Evolutionary conservation across 2,113 vertebrate species (phyloP), one percentile per base, ranked within the genome.

Genomic region (Solenodon paradoxus): DNA sequence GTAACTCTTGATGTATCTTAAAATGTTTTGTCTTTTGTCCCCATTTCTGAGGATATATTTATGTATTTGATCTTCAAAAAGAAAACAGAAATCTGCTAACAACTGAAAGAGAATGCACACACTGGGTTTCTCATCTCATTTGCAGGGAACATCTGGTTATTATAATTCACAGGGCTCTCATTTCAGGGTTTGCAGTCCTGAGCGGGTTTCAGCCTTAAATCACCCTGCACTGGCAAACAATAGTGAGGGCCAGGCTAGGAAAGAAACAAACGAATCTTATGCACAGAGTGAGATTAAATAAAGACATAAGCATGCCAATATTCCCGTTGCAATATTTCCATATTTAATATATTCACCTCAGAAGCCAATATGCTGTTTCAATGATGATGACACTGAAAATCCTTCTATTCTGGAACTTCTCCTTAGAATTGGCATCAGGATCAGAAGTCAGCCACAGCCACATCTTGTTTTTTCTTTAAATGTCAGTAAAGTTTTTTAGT

Each of bases 61-160:
- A 98, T 98, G 97, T 97, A 96, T 97, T 96, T 97, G 92, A 66
- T 96, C 88, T 97, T 90, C 79, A 92, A 71, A 97, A 92, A 84
- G 57, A 85, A 97, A 96, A 87, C 8, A 96, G 94, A 93, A 35
- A 77, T 94, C 95, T 93, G 59, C 94, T 97, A 95, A n/a, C 57
- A 88, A 95, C 87, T 7, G 55, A 95, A 95, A 93, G 71, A 53
- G 55, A 96, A 95, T 53, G 88, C 90, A 71, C 83, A 80, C 59
- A 64, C 89, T 47, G 85, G 93, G 45, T 92, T 96, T 95, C 81
- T 61, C 1, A 30, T 97, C 89, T 69, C 4, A 74, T 97, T 96
- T 95, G 83, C 96, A 85, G 92, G 79, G 95, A 98, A 98, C 97
- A 98, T 97, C 97, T 98, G 97, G 95, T 97, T 97, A 95, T 97